Evolutionary conservation across 2,113 vertebrate genomes (phyloP), one percentile per base, ranked within the genome.

Genomic region (Amphilophus citrinellus): DNA sequence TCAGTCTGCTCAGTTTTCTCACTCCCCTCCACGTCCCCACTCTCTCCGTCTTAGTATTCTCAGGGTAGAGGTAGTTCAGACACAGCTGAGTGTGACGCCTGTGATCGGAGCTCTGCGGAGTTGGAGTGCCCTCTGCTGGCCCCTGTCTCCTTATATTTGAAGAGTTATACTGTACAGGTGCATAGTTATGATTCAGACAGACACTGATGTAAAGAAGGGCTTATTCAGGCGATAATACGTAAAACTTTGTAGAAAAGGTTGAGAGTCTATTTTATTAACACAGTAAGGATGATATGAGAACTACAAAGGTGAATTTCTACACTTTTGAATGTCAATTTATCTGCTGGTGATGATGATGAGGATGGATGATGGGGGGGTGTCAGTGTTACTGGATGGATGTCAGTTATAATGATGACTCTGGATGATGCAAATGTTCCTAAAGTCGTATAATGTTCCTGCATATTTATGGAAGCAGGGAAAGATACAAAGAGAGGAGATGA

Each of bases 51-150:
- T 91, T 92, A 89, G 90, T 90, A 91, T 89, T 93, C 94, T 94
- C 93, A 94, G 93, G 93, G 91, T 94, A 92, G 93, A 89, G 80
- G 76, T 94, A 95, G 92, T 88, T 92, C 84, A 90, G 85, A 91
- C 57, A 77, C 86, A 90, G 90, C 79, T 91, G 83, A 88, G 88
- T 81, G 47, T 90, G 77, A 87, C 56, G 84, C 80, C 62, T 91
- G 85, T 35, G 27, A 88, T 76, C 63, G 42, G 47, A 89, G 82
- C 84, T 82, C 83, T 76, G 79, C 73, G 68, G 89, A 20, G 83
- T 83, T 50, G 85, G 82, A 87, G 37, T 61, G 86, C 93, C 94
- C 93, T 87, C 93, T 93, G 88, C 85, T 47, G 73, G 80, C 63
- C 75, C 24, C 10, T 76, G 50, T 80, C 57, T 47, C 56, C 58